Evolutionary conservation across 2,113 vertebrate species (phyloP).

Genomic region (Psephotus haematonotus): DNA sequence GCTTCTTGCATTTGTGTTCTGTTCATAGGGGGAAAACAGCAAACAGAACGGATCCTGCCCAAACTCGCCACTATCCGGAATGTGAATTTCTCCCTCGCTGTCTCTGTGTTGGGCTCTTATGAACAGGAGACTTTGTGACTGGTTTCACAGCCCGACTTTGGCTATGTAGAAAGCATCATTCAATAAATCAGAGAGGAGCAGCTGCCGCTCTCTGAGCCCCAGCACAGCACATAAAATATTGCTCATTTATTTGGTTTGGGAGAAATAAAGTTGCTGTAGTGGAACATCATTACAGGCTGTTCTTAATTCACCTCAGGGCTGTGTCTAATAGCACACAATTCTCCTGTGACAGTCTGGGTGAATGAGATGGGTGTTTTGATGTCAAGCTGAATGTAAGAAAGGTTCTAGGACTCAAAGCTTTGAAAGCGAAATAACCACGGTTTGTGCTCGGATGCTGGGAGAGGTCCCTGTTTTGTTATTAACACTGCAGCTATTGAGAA

Average conservation of each 20-base stretch:
- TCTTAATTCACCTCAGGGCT: conserved; percentile 61
- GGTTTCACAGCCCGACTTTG: not conserved
- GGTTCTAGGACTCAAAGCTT: conserved; percentile 59
- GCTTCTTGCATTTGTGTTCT: not conserved
- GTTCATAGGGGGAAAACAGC: not conserved
- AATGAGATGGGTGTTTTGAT: conserved; percentile 64
- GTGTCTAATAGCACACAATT: conserved; percentile 26
- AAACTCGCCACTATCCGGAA: not conserved
- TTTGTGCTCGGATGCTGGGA: conserved; percentile 31
- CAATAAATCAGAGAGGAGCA: conserved; percentile 48
- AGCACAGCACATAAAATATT: conserved; percentile 29
- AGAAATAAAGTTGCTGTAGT: conserved; percentile 44
- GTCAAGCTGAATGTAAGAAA: conserved; percentile 42
- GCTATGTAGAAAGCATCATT: conserved; percentile 20
- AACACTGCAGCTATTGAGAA: conserved; percentile 18
- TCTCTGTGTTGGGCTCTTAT: not conserved
- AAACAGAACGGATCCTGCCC: not conserved
- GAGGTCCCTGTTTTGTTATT: conserved; percentile 38
- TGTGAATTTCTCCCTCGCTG: not conserved
- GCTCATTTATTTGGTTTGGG: conserved; percentile 41
- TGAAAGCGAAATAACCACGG: conserved; percentile 35
- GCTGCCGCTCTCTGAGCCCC: conserved; percentile 45
- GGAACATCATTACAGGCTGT: conserved; percentile 55
- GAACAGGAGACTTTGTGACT: not conserved
- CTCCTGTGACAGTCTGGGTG: conserved; percentile 30